Conservation (phyloP, 1,140 invertebrate species). For the Monomorium pharaonis region DNA sequence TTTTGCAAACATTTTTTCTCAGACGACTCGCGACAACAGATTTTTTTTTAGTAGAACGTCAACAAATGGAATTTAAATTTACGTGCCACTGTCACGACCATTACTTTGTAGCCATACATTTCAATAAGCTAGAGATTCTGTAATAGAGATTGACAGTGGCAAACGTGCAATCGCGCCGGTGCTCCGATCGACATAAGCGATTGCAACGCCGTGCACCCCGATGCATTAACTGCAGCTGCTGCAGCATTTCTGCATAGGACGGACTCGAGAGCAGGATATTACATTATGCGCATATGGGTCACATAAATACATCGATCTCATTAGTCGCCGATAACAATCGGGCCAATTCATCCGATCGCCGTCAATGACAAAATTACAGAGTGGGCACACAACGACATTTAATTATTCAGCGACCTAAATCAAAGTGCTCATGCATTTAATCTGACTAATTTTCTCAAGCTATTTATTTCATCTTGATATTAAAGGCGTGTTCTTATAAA, state of each 20-base stretch:
- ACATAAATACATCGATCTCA: conserved; percentile 83
- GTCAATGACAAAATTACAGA: conserved; percentile 64
- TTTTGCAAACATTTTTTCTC: background rate
- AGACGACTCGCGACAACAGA: background rate
- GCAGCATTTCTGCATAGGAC: conserved; percentile 76
- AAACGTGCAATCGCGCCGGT: conserved; percentile 65
- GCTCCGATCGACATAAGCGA: conserved; percentile 68
- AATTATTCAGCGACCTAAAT: conserved; percentile 56
- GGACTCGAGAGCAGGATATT: conserved; percentile 73
- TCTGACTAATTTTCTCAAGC: conserved; percentile 41
- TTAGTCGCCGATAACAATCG: conserved; percentile 74
- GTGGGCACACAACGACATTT: conserved; percentile 22
- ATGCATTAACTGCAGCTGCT: conserved; percentile 84
- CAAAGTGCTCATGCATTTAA: conserved; percentile 44
- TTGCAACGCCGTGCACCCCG: conserved; percentile 73
- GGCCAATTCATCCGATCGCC: conserved; percentile 62
- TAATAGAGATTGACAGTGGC: conserved; percentile 62
- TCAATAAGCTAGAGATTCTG: conserved; percentile 54
- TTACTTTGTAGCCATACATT: conserved; percentile 31
- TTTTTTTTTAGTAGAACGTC: background rate
- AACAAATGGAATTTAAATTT: conserved; percentile 7
- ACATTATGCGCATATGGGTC: conserved; percentile 83
- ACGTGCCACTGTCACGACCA: background rate
- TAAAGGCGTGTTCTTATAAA: background rate
- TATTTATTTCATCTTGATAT: conserved; percentile 2